A percentile compares a stretch with the other conserved stretches of the same genome.
Conservation (phyloP, 2,113 vertebrate species). For the Hemibagrus wyckioides region DNA sequence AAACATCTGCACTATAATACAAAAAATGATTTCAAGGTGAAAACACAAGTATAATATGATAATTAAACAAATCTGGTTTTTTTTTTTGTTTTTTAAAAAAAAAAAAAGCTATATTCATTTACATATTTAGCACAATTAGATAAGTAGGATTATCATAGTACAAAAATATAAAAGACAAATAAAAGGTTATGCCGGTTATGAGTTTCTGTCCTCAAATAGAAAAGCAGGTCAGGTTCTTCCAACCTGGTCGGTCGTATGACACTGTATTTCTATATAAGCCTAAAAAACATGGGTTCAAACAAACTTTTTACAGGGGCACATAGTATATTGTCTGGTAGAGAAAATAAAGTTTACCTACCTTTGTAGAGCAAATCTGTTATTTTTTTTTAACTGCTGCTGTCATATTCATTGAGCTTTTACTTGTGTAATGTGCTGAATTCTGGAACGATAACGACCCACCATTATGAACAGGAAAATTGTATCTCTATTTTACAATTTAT, state of each 20-base stretch:
- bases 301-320: neutral
- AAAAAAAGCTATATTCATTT: neutral
- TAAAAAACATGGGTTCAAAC: neutral
- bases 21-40: neutral
- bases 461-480: neutral
- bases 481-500: neutral
- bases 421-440: conserved; percentile 38
- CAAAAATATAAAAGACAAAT: neutral
- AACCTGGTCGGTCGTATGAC: neutral
- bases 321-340: neutral
- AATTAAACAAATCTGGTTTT: neutral
- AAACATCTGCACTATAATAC: neutral
- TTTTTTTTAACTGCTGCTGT: conserved; percentile 40
- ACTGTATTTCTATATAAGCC: neutral
- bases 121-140: neutral
- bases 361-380: conserved; percentile 5
- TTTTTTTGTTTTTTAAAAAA: too few relatives aligned
- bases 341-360: conserved; percentile 28
- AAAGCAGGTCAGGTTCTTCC: neutral
- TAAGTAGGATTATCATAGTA: neutral
- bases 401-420: conserved; percentile 45
- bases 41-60: neutral
- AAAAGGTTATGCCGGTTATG: neutral
- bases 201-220: neutral
- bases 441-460: neutral